Percentiles rank a stretch among this genome's conserved stretches.
Conservation (phyloP, 2,113 vertebrate genomes). For the Apteryx owenii region DNA sequence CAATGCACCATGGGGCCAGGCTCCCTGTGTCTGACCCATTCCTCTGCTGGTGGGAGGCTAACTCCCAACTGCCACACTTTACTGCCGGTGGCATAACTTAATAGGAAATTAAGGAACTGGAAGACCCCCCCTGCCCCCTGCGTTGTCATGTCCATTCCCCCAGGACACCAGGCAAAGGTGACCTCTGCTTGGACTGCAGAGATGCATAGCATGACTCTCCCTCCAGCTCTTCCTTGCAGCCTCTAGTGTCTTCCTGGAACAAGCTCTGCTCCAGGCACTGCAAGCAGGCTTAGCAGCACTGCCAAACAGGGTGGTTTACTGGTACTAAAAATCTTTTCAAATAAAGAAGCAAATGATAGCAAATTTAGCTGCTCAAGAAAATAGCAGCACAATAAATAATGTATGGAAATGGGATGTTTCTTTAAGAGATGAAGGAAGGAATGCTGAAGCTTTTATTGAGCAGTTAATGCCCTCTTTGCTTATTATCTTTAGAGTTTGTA, state of each 20-base stretch:
- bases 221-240: not conserved
- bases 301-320: not conserved
- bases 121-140: not conserved
- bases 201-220: not conserved
- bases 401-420: slow-evolving; percentile 21
- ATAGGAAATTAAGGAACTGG: not conserved
- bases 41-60: not conserved
- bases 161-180: not conserved
- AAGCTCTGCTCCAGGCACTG: not conserved
- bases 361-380: slow-evolving; percentile 8
- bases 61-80: not conserved
- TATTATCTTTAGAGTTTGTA: not conserved
- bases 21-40: not conserved
- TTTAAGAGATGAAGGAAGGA: not conserved
- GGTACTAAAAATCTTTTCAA: slow-evolving; percentile 6
- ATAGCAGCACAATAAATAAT: not conserved
- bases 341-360: not conserved
- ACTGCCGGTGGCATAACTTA: not conserved
- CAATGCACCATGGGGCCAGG: not conserved
- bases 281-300: not conserved
- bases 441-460: slow-evolving; percentile 16
- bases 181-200: not conserved
- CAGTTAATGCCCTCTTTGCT: slow-evolving; percentile 1
- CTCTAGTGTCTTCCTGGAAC: not conserved
- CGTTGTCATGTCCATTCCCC: not conserved